Base-by-base conservation (phyloP, 2,113 vertebrate genomes). In the Odocoileus virginianus region DNA sequence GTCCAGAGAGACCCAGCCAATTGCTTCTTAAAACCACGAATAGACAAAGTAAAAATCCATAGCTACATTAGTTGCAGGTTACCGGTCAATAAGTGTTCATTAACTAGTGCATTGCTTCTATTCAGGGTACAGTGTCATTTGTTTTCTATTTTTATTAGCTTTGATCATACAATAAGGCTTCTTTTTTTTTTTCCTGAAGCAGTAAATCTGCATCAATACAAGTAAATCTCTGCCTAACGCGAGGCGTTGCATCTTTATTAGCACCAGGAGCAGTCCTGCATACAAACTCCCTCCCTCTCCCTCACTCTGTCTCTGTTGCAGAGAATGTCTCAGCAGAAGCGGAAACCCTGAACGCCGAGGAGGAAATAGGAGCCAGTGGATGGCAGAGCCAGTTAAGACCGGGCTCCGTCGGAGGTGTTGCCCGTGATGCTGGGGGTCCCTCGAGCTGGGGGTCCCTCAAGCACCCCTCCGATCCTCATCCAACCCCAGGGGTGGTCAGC, bases 31-130 rank as follows among this genome's bases (percentile, higher is more conserved):
- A 94, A 98, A 94, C 97, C 88, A 47, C 50, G 55, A 98, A 97
- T 28, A 98, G 96, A 95, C 96, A 96, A 97, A 98, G 95, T 93
- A 97, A 98, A 98, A 98, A 98, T 96, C 98, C 91, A 96, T 97
- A 95, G 89, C 60, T 97, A 98, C 97, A 96, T 98, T 97, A 97
- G 97, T 98, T 95, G 97, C 98, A 96, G 98, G 95, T 95, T 98
- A 74, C 97, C 96, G 93, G 98, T 98, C 98, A 98, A 95, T 98
- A 98, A 96, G 85, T 98, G 96, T 95, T 98, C 98, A 98, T 98
- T 98, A 98, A 98, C 96, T 58, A 96, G 89, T 54, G 84, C 33
- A 19, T 79, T 90, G 97, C 93, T 76, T 93, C 96, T 97, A 94
- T 98, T 89, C 94, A 94, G 96, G 97, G 97, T 89, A 89, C 47